A percentile compares a stretch with the other conserved stretches of the same genome.
These are phyloP conservation scores for Eremobia ochroleuca DNA, from an alignment of 2,888 invertebrate genomes.

Conservation along the genomic window DNA sequence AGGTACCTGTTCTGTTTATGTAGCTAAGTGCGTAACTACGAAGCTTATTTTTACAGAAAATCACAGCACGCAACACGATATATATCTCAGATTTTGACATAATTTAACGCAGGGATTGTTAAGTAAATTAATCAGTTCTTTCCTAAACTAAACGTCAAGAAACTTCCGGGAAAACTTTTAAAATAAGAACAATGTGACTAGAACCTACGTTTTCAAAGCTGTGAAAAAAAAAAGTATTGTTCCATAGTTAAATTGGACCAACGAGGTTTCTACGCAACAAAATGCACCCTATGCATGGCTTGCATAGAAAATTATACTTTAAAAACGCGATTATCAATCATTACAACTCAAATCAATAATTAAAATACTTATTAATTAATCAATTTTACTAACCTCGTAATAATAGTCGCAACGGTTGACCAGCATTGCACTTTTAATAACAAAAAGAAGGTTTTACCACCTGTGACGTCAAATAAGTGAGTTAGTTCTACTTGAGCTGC, in stretches of 20 bases:
- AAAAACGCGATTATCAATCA: neutral
- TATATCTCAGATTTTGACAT: neutral
- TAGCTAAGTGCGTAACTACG: neutral
- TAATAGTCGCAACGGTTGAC: slow-evolving; percentile 30
- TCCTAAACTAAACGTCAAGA: neutral
- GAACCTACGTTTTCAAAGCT: neutral
- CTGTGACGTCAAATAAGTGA: slow-evolving; percentile 21
- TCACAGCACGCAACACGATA: too few species aligned
- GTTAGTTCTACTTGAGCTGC: slow-evolving; percentile 2
- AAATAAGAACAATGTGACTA: neutral
- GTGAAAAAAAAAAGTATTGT: neutral
- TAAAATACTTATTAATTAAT: neutral
- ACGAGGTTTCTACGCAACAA: neutral
- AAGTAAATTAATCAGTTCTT: neutral
- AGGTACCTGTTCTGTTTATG: too few species aligned
- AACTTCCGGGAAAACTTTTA: slow-evolving; percentile 23
- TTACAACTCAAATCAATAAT: neutral
- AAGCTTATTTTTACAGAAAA: neutral
- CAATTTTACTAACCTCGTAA: slow-evolving; percentile 33
- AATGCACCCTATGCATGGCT: slow-evolving; percentile 9
- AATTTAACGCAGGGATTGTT: too few species aligned
- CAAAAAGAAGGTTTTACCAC: slow-evolving; percentile 16
- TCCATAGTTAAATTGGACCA: neutral
- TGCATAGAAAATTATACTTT: neutral
- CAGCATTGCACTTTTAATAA: slow-evolving; percentile 45